Base-by-base conservation (phyloP, 2,888 invertebrate species). In the Drosophila paranaensis region DNA sequence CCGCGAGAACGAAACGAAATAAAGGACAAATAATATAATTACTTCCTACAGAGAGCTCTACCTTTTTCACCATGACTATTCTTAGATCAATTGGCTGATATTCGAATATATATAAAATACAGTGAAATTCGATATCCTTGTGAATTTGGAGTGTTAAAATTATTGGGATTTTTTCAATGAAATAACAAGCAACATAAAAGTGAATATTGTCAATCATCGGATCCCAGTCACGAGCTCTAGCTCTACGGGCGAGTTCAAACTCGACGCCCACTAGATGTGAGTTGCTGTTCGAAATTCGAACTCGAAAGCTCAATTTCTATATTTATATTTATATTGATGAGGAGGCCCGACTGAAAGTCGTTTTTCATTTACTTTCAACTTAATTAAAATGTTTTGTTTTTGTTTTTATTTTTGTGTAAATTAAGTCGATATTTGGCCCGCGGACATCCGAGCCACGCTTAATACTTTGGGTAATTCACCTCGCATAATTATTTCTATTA, bases 401-500 rank as follows among this genome's bases (percentile, higher is more conserved):
- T 25, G 6, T 33, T 54, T 55, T 48, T 61, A 20, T 64, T 56
- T 54, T 33, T 46, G 42, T 25, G 55, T 48, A 58, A 60, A 48
- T 51, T 58, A 55, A 71, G 60, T 48, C 51, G 45, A 45, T 56
- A 64, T 67, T 60, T 60, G 37, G 51, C 77, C 63, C 30, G 11
- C 6, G 69, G 79, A 55, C 51, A 40, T 40, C 51, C 39, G 37
- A 79, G 74, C 68, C 74, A 60, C 58, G 62, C 39, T 63, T 56
- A 69, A 71, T 82, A 77, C 70, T 80, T 46, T 56, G 71, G 46
- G 48, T 43, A 43, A 48, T 64, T 70, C 56, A 74, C 55, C 60
- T 58, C 55, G 42, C 46, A 66, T 71, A 80, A 68, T 81, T 66
- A 60, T 56, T 53, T 62, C 57, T 63, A 79, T 74, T 75, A 70